Evolutionary conservation across 2,888 invertebrate genomes (phyloP), one percentile per base, ranked within the genome.

Genomic region (Myathropa florea): DNA sequence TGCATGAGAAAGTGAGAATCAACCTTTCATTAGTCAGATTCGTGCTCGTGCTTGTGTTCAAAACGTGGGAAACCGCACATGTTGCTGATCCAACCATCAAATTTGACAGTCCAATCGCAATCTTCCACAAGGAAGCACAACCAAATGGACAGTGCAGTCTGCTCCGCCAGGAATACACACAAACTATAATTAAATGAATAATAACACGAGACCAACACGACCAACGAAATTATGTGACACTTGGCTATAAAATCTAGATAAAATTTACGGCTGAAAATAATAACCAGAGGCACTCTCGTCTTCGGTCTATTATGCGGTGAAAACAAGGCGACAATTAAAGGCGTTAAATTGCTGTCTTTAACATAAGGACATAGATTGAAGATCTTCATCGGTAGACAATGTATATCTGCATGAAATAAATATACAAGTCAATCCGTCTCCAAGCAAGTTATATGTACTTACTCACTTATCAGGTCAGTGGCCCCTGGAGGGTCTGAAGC

Each of bases 171-270:
- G 26, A 59, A 14, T 0, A 23, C 30, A 14, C 23, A 21, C 21
- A n/a, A 60, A 60, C 30, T 9, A 46, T 21, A 21, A 64, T 21
- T 21, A 67, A 60, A 55, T 63, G 55, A 79, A 72, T 24, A 33
- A 57, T 55, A 68, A 68, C 33, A 0, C 46, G 7, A n/a, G 7
- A 46, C 46, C 46, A 46, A 18, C 46, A 4, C 46, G 46, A 7
- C 18, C 39, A n/a, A 1, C 60, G 33, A 65, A 33, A 61, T 60
- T 36, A 14, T 59, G 46, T 46, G 57, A 10, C 55, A 53, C 60
- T 65, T 57, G 33, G 60, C 68, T 61, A 64, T 63, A 63, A 67
- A 81, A 46, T 81, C 57, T 64, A 75, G 81, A n/a, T n/a, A n/a
- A n/a, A n/a, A n/a, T n/a, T n/a, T n/a, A n/a, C n/a, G n/a, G n/a